Conservation (phyloP, 2,113 vertebrate species). For the Bubo bubo region DNA sequence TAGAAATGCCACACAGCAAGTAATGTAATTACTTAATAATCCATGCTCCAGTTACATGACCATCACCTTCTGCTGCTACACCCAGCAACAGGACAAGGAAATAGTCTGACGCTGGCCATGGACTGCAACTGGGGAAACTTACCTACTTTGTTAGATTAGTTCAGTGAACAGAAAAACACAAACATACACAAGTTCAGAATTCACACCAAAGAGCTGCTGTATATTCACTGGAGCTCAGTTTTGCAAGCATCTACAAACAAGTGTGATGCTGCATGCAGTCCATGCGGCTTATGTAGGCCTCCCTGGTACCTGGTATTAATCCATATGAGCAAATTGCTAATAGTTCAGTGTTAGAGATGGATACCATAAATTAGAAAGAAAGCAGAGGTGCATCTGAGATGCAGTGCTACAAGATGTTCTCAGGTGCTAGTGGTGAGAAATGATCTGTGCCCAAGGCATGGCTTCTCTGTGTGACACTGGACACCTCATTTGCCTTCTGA, state of each 20-base stretch:
- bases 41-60: not conserved
- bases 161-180: not conserved
- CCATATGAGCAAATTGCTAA: not conserved
- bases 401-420: not conserved
- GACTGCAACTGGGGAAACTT: not conserved
- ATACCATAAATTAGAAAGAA: not conserved
- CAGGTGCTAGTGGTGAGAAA: not conserved
- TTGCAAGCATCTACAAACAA: not conserved
- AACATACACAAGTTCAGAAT: not conserved
- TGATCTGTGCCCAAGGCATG: not conserved
- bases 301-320: not conserved
- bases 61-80: not conserved
- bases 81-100: not conserved
- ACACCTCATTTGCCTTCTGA: not conserved
- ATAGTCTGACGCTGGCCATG: not conserved
- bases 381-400: not conserved
- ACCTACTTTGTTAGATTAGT: not conserved
- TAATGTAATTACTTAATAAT: not conserved
- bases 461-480: not conserved
- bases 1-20: not conserved
- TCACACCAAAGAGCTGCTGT: not conserved
- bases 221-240: not conserved
- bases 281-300: not conserved
- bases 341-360: not conserved
- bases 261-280: not conserved